Evolutionary conservation across 1,140 invertebrate genomes (phyloP), one percentile per base, ranked within the genome.

Genomic region (Macrostomum lignano): DNA sequence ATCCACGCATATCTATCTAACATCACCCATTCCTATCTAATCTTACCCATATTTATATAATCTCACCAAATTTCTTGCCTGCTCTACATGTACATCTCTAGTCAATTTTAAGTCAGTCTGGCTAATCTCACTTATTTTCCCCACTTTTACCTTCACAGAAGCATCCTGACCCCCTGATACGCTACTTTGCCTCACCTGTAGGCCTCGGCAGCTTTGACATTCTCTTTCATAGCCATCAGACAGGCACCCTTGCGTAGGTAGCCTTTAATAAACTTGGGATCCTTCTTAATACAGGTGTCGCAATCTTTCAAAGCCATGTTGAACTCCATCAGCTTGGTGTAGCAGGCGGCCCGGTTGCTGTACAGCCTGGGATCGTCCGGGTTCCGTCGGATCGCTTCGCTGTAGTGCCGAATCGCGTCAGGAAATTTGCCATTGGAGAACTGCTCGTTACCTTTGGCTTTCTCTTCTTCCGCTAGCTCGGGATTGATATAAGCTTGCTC

Each of bases 241-340:
- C 77, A 40, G 47, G 78, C 74, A 25, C 78, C 86, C 66, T 93
- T 93, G 28, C 86, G 64, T 38, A 94, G 74, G 69, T 86, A 88
- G 2, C 81, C 88, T 59, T 96, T 94, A 29, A 94, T 68, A 71
- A 96, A 96, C 56, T 74, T 82, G 3, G 82, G 76, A 55, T 98
- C 84, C 3, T 93, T 58, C 48, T 75, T 69, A 31, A 91, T 72
- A 55, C 84, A 94, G 43, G 72, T 72, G 14, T 98, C 84, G 50
- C 81, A 91, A 58, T 98, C 91, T 55, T 76, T 79, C 1, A 98
- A 60, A n/a, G 84, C 88, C 23, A 93, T 60, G 58, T 78, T 74
- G 53, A 96, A 96, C 17, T 93, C 91, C 25, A 82, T 77, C 37
- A 98, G 60, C 62, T 94, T 96, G 1, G 82, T 86, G 54, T 93